A percentile compares a stretch with the other conserved stretches of the same genome.
Conservation (phyloP, 2,888 invertebrate species). For the Scrobipalpa costella region DNA sequence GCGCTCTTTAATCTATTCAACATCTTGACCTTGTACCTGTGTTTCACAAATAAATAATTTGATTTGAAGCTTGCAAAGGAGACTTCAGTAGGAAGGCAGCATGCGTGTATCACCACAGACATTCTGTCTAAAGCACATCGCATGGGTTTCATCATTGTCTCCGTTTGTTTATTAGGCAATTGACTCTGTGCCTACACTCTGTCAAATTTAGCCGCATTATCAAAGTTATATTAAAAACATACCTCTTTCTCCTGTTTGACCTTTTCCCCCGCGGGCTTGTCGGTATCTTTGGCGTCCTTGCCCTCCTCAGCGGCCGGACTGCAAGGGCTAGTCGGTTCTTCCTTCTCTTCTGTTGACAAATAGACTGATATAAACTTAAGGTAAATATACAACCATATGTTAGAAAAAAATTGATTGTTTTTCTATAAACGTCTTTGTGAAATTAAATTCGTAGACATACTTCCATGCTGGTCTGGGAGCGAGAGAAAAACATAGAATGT, state of each 20-base stretch:
- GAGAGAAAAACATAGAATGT: too few relatives aligned
- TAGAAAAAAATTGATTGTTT: too few relatives aligned
- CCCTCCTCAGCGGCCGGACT: constrained; percentile 49
- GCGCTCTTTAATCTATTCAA: too few relatives aligned
- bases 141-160: constrained; percentile 59
- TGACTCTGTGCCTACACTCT: too few relatives aligned
- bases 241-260: constrained; percentile 74
- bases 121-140: constrained; percentile 62
- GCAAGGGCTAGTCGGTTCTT: constrained; percentile 60
- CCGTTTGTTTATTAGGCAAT: too few relatives aligned
- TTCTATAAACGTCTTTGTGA: too few relatives aligned
- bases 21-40: too few relatives aligned
- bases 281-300: constrained; percentile 26
- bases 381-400: too few relatives aligned
- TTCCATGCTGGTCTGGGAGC: too few relatives aligned
- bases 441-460: too few relatives aligned
- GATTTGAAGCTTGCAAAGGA: too few relatives aligned
- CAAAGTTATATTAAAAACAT: constrained; percentile 1
- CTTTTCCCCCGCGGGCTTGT: constrained; percentile 38
- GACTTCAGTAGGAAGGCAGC: constrained; percentile 71
- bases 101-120: constrained; percentile 64
- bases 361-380: neutral
- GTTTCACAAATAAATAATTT: too few relatives aligned
- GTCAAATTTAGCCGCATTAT: neutral
- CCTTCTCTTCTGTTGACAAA: constrained; percentile 59